Base-by-base conservation (phyloP, 1,140 invertebrate genomes). In the Pseudomyrmex sp. region DNA sequence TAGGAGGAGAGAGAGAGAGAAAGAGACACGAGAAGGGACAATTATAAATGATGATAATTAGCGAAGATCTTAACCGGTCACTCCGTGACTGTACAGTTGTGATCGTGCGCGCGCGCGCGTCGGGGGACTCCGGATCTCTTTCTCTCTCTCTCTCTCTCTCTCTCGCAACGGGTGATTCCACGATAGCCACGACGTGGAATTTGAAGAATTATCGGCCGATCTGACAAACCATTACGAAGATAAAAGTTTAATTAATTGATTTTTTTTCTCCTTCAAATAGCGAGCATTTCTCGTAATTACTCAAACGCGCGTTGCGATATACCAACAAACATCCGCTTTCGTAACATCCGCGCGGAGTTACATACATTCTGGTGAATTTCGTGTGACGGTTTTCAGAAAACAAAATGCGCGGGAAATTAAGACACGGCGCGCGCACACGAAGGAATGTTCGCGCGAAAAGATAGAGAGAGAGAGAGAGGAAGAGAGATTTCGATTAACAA, bases 31-130 rank as follows among this genome's bases (percentile, higher is more conserved):
- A 85, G 75, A 89, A 86, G 86, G 85, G 90, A 91, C 92, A 92
- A 93, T 93, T 93, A 93, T 92, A 91, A 92, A 93, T 93, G 91
- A 93, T 58, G 91, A 90, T 93, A 93, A 93, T 93, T 93, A 93
- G 91, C 91, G 85, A 88, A 91, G 91, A 93, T 92, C 91, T 93
- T 92, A 92, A 93, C 92, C 86, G 89, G 89, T 90, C 91, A 91
- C 89, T 90, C 83, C 91, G 88, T 90, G 91, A 91, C 90, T 93
- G 86, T 86, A 88, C 85, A 86, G 82, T 61, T 70, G 83, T 74
- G 72, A 65, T 68, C 61, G 85, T 80, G 65, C 35, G 65, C 56
- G 54, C 56, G 54, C 85, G 54, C 56, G 54, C 85, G 61, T 58
- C 68, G 59, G 35, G 70, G 8, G 10, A 69, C 77, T 59, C 76